These are phyloP conservation scores for Limonius californicus DNA, from an alignment of 1,140 invertebrate species.

Conservation along the genomic window DNA sequence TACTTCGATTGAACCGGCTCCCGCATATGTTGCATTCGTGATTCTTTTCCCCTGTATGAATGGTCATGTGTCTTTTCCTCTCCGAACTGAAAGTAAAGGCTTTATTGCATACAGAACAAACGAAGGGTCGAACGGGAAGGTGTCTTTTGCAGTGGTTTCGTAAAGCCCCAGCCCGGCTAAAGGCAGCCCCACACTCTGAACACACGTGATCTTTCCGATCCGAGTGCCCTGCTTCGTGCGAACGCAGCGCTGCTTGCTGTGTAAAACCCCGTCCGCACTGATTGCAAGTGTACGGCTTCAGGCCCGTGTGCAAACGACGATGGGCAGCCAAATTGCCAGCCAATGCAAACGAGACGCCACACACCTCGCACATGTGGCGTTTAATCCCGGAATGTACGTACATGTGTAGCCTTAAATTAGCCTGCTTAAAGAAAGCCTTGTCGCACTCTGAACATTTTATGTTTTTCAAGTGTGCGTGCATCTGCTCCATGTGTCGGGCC, in stretches of 20 bases:
- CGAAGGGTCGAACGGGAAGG: conserved; percentile 19
- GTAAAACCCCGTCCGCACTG: conserved; percentile 37
- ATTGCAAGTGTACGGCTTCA: conserved; percentile 45
- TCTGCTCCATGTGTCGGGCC: conserved; percentile 11
- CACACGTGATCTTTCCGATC: conserved; percentile 17
- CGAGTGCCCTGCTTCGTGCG: conserved; percentile 39
- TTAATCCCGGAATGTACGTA: not conserved
- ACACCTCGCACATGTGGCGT: conserved; percentile 3
- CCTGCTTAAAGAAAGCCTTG: conserved; percentile 8
- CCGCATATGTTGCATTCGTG: conserved; percentile 26
- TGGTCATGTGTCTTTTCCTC: conserved; percentile 27
- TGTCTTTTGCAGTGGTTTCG: conserved; percentile 24
- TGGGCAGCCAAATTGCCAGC: conserved; percentile 2
- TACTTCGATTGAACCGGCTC: conserved; percentile 32
- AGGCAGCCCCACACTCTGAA: conserved; percentile 19
- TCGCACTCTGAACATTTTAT: conserved; percentile 9
- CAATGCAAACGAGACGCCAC: not conserved
- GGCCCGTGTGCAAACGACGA: conserved; percentile 49
- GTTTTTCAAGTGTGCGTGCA: conserved; percentile 2
- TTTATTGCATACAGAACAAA: conserved; percentile 26
- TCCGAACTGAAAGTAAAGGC: conserved; percentile 28
- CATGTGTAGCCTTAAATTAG: conserved; percentile 9
- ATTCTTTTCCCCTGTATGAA: conserved; percentile 30
- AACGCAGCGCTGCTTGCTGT: conserved; percentile 30
- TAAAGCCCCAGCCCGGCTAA: conserved; percentile 26